These are phyloP conservation scores for Acleris literana DNA, from an alignment of 2,888 invertebrate genomes.

Conservation along the genomic window DNA sequence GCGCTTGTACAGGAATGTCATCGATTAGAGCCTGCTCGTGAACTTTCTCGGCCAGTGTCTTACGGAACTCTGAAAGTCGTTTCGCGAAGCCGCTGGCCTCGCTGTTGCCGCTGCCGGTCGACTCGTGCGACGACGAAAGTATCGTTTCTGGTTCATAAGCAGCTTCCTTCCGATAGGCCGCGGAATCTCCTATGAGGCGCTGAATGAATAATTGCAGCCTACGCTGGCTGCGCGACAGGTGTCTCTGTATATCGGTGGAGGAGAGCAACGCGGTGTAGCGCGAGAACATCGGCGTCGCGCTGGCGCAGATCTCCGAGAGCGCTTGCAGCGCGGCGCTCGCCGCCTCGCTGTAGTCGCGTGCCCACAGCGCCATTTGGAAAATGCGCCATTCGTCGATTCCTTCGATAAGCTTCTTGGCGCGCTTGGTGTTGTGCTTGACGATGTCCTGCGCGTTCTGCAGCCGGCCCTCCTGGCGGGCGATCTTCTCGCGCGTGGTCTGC, in stretches of 20 bases:
- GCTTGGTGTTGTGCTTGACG: slow-evolving; percentile 57
- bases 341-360: slow-evolving; percentile 68
- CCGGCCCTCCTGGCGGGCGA: slow-evolving; percentile 59
- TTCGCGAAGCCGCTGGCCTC: slow-evolving; percentile 65
- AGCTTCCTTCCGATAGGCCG: too few relatives aligned
- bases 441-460: slow-evolving; percentile 67
- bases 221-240: slow-evolving; percentile 53
- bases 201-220: slow-evolving; percentile 52
- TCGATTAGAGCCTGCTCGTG: slow-evolving; percentile 62
- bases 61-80: slow-evolving; percentile 64
- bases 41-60: slow-evolving; percentile 62
- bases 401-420: slow-evolving; percentile 69
- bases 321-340: slow-evolving; percentile 57
- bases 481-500: slow-evolving; percentile 61
- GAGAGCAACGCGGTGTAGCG: slow-evolving; percentile 57
- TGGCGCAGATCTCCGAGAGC: slow-evolving; percentile 48
- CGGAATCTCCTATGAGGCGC: too few relatives aligned
- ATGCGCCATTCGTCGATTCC: slow-evolving; percentile 66
- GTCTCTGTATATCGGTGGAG: slow-evolving; percentile 50
- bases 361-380: slow-evolving; percentile 70
- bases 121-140: slow-evolving; percentile 62
- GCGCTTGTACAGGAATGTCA: too few relatives aligned
- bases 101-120: slow-evolving; percentile 63
- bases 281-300: slow-evolving; percentile 39
- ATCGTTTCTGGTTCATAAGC: too few relatives aligned